Base-by-base conservation (phyloP, 2,797 vertebrate species). In the Orestias chungarensis region DNA sequence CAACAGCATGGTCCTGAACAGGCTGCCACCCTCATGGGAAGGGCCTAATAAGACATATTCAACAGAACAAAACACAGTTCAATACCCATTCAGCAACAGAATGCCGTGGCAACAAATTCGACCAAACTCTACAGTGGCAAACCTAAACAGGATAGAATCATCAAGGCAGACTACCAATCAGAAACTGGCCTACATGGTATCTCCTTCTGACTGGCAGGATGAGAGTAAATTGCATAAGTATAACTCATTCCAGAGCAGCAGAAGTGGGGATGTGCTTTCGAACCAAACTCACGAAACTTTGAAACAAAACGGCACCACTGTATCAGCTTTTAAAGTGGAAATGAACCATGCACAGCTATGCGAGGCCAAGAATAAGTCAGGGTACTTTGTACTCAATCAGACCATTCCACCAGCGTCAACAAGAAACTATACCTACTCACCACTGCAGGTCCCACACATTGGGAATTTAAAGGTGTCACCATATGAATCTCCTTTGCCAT, bases 401-500 rank as follows among this genome's bases (percentile, higher is more conserved):
- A 81, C 94, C 69, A 88, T 94, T 73, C 86, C 93, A n/a, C 82
- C 91, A 55, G 80, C 90, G 25, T 74, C 95, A 1, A 85, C 96
- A 35, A 94, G 93, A 73, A 94, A 91, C 76, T 94, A 94, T 0
- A 91, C 87, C 0, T 95, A 95, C 87, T 89, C 94, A 31, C 89
- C 93, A 0, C 79, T 96, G 73, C 93, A 94, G 79, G 94, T 96
- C 73, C 93, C 96, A 0, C 90, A 94, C 0, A 88, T 96, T 50
- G 93, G 95, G 44, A 91, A 95, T 49, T 95, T 96, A 89, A 94
- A 95, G 66, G 95, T 96, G 10, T 97, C 97, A 3, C 96, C 97
- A 20, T 95, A 95, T 1, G 95, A 96, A 72, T 99, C 97, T 29
- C 97, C 98, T 0, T 92, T 97, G 83, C 95, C 96, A 0, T 99